Percentiles rank a stretch among this genome's conserved stretches.
phyloP scores from a whole-genome alignment of 2,888 invertebrate genomes.

The Drosophila fulvimacula region DNA sequence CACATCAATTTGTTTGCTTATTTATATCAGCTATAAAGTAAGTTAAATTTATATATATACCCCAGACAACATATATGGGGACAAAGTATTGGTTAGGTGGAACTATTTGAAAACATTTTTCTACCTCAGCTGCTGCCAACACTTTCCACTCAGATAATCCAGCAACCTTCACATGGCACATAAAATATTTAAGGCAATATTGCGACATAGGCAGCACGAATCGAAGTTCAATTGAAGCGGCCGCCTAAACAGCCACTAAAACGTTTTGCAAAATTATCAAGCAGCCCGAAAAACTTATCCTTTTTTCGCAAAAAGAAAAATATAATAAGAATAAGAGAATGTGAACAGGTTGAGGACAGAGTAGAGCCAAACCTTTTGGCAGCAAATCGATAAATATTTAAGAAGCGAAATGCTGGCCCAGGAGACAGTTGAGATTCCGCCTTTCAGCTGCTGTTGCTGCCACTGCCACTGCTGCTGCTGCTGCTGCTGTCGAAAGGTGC shows the following conservation, averaged over 20 bases:
- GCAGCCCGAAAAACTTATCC: slow-evolving; percentile 53
- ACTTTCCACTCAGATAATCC: slow-evolving; percentile 1
- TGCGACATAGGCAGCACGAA: slow-evolving; percentile 57
- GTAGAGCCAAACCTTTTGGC: slow-evolving; percentile 21
- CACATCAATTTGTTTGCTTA: background rate
- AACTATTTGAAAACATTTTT: slow-evolving; percentile 23
- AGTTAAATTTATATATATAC: background rate
- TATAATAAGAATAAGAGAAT: slow-evolving; percentile 13
- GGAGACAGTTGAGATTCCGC: slow-evolving; percentile 39
- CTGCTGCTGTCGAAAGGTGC: slow-evolving; percentile 41
- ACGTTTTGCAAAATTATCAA: slow-evolving; percentile 69
- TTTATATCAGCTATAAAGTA: background rate
- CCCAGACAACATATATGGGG: background rate
- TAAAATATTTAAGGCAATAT: slow-evolving; percentile 69
- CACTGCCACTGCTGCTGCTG: background rate
- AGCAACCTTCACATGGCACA: slow-evolving; percentile 17
- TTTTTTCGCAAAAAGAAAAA: slow-evolving; percentile 28
- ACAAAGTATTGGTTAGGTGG: slow-evolving; percentile 14
- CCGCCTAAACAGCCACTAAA: slow-evolving; percentile 61
- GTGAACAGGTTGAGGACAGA: background rate
- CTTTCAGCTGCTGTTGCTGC: background rate
- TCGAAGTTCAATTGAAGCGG: slow-evolving; percentile 58
- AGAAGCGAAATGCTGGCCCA: slow-evolving; percentile 43
- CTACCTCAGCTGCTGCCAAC: background rate
- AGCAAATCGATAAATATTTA: slow-evolving; percentile 79